Conservation (phyloP, 2,113 vertebrate genomes). For the Anthoscopus minutus region DNA sequence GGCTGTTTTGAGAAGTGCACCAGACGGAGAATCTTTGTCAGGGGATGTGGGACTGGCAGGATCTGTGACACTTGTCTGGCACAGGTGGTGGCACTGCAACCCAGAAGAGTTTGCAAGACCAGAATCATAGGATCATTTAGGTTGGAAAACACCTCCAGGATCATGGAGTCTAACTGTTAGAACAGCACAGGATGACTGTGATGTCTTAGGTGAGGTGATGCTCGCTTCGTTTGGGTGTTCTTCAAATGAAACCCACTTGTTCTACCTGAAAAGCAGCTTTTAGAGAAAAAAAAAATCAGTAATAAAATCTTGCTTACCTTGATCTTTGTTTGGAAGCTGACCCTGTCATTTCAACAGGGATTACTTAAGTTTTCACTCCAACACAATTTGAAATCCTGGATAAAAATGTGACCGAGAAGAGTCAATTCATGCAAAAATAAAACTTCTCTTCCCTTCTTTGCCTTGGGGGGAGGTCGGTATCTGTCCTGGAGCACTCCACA, state of each 20-base stretch:
- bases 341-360: fast-evolving
- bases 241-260: neutral
- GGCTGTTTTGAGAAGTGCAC: neutral
- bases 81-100: neutral
- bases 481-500: neutral
- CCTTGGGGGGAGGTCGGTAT: neutral
- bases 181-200: neutral
- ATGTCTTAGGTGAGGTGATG: fast-evolving
- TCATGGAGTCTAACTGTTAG: fast-evolving
- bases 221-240: fast-evolving
- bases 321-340: neutral
- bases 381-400: neutral
- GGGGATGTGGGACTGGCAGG: neutral
- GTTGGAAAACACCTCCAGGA: neutral
- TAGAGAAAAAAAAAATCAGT: fast-evolving
- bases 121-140: neutral
- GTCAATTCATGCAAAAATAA: neutral
- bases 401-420: neutral
- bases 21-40: neutral
- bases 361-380: neutral
- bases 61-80: neutral
- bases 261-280: neutral
- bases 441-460: fast-evolving
- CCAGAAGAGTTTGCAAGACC: neutral
- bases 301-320: neutral